These are phyloP conservation scores for Jordanella pulchra DNA, from an alignment of 2,797 vertebrate genomes.

Conservation along the genomic window DNA sequence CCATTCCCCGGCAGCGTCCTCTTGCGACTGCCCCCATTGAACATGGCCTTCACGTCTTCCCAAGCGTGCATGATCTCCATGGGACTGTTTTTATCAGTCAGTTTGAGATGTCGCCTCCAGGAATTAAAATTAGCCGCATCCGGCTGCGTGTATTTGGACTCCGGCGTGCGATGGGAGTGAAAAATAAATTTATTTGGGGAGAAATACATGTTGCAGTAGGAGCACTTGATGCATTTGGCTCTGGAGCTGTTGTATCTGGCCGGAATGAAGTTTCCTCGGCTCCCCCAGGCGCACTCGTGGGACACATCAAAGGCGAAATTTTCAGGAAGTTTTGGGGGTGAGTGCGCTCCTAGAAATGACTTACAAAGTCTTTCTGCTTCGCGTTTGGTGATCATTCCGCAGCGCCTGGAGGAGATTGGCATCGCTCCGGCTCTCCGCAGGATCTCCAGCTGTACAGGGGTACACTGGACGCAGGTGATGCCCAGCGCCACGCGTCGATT, in stretches of 20 bases:
- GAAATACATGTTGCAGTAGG: slow-evolving; percentile 93
- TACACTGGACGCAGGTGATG: slow-evolving; percentile 94
- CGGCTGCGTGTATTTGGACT: slow-evolving; percentile 92
- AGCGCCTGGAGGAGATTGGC: slow-evolving; percentile 92
- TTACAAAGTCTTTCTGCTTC: slow-evolving; percentile 93
- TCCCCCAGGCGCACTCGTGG: slow-evolving; percentile 92
- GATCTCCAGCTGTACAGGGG: slow-evolving; percentile 92
- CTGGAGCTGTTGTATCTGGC: slow-evolving; percentile 93
- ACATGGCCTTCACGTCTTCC: slow-evolving; percentile 99
- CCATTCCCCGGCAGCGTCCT: slow-evolving; percentile 87
- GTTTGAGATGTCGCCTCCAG: slow-evolving; percentile 89
- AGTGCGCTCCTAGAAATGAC: slow-evolving; percentile 89
- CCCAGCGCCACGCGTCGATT: slow-evolving; percentile 91
- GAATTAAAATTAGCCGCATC: slow-evolving; percentile 94
- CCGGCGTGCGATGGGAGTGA: slow-evolving; percentile 90
- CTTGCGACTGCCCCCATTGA: slow-evolving; percentile 95
- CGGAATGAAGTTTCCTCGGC: slow-evolving; percentile 90
- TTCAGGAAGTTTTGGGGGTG: slow-evolving; percentile 89
- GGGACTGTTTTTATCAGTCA: slow-evolving; percentile 83
- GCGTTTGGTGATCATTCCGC: slow-evolving; percentile 93
- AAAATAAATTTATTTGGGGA: slow-evolving; percentile 95
- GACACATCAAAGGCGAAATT: slow-evolving; percentile 93
- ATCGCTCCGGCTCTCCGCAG: slow-evolving; percentile 90
- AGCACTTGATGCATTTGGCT: slow-evolving; percentile 93
- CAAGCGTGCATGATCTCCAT: slow-evolving; percentile 89